Conservation (phyloP, 1,140 invertebrate species). For the Drosophila kohkoa region DNA sequence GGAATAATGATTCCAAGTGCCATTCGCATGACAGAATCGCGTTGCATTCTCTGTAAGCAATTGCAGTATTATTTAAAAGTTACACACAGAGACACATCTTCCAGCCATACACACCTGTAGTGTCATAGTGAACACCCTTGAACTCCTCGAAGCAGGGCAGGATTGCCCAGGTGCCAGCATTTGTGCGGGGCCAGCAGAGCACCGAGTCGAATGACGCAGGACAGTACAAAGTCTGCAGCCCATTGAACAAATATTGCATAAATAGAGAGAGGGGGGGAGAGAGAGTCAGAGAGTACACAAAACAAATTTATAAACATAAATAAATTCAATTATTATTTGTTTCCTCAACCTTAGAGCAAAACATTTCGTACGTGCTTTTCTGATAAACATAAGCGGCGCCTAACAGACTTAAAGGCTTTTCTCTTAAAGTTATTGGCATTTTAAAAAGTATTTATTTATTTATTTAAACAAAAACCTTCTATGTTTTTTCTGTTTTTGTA, state of each 20-base stretch:
- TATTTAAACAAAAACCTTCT: too few relatives aligned
- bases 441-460: too few relatives aligned
- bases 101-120: constrained; percentile 86
- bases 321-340: not conserved
- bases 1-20: constrained; percentile 84
- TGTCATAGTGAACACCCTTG: constrained; percentile 91
- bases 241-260: not conserved
- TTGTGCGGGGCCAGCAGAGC: constrained; percentile 92
- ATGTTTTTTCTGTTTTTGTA: too few relatives aligned
- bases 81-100: too few relatives aligned
- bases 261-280: too few relatives aligned
- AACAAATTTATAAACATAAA: not conserved
- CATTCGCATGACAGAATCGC: constrained; percentile 79
- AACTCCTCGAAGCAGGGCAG: constrained; percentile 91
- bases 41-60: constrained; percentile 83
- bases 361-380: not conserved
- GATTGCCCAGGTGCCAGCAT: constrained; percentile 87
- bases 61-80: not conserved
- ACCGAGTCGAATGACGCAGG: constrained; percentile 89
- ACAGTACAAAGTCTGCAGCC: constrained; percentile 82
- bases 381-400: too few relatives aligned
- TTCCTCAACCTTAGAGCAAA: not conserved
- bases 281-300: not conserved
- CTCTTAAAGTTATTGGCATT: too few relatives aligned
- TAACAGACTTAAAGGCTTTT: too few relatives aligned